Base-by-base conservation (phyloP, 2,888 invertebrate species). In the Heliconius erato region DNA sequence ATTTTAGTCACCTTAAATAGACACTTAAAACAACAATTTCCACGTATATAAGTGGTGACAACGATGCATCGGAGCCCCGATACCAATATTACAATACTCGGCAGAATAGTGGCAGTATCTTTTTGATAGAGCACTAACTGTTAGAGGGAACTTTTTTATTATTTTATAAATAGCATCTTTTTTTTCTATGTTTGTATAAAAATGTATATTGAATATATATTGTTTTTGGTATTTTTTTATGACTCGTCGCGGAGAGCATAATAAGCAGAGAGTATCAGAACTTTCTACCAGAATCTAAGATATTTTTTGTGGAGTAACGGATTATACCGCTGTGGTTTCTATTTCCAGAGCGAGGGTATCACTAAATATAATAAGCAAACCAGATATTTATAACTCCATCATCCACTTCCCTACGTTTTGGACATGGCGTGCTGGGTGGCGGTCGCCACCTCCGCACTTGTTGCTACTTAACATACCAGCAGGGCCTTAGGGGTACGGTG, bases 21-120 rank as follows among this genome's bases (percentile, higher is more conserved):
- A 28, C 3, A 44, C 67, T 78, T 78, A 67, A 67, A 65, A 67
- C 26, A 67, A 78, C 65, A 44, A 67, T 65, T 67, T 67, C 40
- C 67, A 67, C 65, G 59, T 63, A 63, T 80, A 72, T 82, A 82
- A 79, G 82, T 79, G 83, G 68, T 74, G 82, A 83, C 84, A 79
- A 80, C 85, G 80, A 83, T 83, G 84, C 83, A 84, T 79, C 84
- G 74, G 74, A 78, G 67, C 81, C 80, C 78, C 82, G 79, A 83
- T 84, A 80, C 84, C 84, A 83, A 85, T 86, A 86, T 86, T 85
- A 86, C 86, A 87, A 87, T 84, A 84, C 84, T 85, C 86, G 82
- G 86, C 79, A 83, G 81, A 79, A 80, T 80, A 77, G 74, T 67
- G 74, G 32, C 79, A 65, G 67, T 78, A 67, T 67, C 69, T 23